These are phyloP conservation scores for Dynastes tityus DNA, from an alignment of 2,888 invertebrate genomes.

Conservation along the genomic window DNA sequence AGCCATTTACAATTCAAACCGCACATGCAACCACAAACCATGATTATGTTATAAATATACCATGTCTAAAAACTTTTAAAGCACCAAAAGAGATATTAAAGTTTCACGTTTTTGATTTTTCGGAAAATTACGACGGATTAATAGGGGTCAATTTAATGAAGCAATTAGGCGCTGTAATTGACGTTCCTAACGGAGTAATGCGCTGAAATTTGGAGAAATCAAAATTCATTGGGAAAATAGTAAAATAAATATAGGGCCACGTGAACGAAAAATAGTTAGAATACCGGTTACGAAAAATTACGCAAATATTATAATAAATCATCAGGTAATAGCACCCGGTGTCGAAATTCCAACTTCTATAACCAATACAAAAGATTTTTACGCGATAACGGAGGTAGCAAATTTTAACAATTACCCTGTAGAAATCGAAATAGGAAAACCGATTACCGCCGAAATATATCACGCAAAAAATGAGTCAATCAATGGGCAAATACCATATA, in stretches of 20 bases:
- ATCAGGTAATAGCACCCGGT: slow-evolving; percentile 23
- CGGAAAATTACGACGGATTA: slow-evolving; percentile 18
- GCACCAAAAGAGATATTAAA: too few relatives aligned
- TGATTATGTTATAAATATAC: too few relatives aligned
- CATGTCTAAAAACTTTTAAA: too few relatives aligned
- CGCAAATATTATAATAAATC: neutral
- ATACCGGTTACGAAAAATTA: neutral
- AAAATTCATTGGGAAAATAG: too few relatives aligned
- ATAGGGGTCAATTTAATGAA: slow-evolving; percentile 13
- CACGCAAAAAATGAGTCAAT: neutral
- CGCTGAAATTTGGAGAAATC: neutral
- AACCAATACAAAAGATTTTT: neutral
- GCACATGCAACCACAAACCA: too few relatives aligned
- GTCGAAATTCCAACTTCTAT: slow-evolving; percentile 36
- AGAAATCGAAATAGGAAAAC: too few relatives aligned
- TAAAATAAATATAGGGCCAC: slow-evolving; percentile 12
- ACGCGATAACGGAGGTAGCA: slow-evolving; percentile 26
- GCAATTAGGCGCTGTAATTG: slow-evolving; percentile 14
- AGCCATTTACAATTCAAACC: too few relatives aligned
- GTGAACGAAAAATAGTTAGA: neutral
- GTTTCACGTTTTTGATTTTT: neutral
- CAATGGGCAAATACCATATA: neutral
- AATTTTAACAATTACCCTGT: slow-evolving; percentile 37
- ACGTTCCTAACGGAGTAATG: neutral
- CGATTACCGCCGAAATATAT: too few relatives aligned